Evolutionary conservation across 2,797 vertebrate genomes (phyloP), one percentile per base, ranked within the genome.

Genomic region (Liparis tanakae): DNA sequence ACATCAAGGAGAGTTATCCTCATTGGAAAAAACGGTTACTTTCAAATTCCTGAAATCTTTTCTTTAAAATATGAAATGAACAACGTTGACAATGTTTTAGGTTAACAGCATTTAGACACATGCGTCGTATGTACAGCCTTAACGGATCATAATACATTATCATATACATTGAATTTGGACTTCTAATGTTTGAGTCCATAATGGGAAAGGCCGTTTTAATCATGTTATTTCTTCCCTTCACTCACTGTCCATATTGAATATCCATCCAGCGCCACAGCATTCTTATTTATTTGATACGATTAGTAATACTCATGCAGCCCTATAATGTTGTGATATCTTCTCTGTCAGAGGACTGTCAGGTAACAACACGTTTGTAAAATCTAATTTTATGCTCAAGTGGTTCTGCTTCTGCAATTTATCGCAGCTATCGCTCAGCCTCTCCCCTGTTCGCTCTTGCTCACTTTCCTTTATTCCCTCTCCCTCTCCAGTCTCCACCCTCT

Each of bases 361-460:
- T 94, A 94, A 95, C 94, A 95, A 94, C 94, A 93, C 93, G 93
- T 95, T 95, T 94, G 93, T 94, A 95, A 95, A 95, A 95, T 95
- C 94, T 94, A 94, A 96, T 96, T 96, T 96, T 95, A 96, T 95
- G 95, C 95, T 95, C 94, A 96, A 94, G 94, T 94, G 94, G 89
- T 88, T 94, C 90, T 91, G 94, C 92, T 93, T 90, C 89, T 92
- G 91, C 91, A 94, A 94, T 94, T 94, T 93, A 94, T 94, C 93
- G 84, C 87, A 86, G 91, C 91, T 88, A 90, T 92, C 87, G 88
- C 88, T 90, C 90, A 91, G 76, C 81, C 85, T 79, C 86, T 77
- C 82, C 73, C 72, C 70, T 56, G 63, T 83, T 78, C 58, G 37
- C 76, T 69, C 72, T 50, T 59, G 56, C 78, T 78, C 74, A 48